These are phyloP conservation scores for Portunus trituberculatus DNA, from an alignment of 1,140 invertebrate species.

Conservation along the genomic window DNA sequence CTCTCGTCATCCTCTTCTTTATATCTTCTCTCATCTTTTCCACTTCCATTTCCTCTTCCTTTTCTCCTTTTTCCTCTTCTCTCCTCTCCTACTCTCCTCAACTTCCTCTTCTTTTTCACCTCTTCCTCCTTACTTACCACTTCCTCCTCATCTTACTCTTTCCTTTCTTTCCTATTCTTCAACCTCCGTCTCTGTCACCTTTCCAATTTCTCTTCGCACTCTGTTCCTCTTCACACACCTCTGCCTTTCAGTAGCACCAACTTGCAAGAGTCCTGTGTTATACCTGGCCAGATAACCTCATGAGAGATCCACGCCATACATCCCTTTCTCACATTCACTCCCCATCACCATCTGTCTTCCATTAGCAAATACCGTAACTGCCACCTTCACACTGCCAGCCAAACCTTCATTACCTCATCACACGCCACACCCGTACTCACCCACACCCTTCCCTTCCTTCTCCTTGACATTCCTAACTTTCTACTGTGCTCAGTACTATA, in stretches of 20 bases:
- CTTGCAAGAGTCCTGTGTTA: no score
- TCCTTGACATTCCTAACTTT: no score
- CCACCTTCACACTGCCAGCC: not conserved
- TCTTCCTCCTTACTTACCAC: no score
- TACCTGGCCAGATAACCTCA: not conserved
- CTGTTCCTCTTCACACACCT: no score
- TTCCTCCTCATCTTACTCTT: not conserved
- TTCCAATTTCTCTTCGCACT: not conserved
- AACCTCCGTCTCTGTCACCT: not conserved
- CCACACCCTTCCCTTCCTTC: not conserved
- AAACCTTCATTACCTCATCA: not conserved
- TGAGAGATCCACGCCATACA: not conserved
- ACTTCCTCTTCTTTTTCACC: no score
- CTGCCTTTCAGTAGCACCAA: no score
- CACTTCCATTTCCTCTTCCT: not conserved
- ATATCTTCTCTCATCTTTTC: no score
- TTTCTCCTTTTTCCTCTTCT: no score
- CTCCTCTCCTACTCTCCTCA: no score
- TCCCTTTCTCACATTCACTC: not conserved
- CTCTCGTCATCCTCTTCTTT: no score
- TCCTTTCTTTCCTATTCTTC: not conserved
- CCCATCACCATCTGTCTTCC: not conserved
- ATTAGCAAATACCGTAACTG: not conserved
- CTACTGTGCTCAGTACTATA: no score
- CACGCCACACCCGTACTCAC: not conserved